These are phyloP conservation scores for Platygyra sinensis DNA, from an alignment of 64 coral and sea anemone genomes.

Conservation along the genomic window DNA sequence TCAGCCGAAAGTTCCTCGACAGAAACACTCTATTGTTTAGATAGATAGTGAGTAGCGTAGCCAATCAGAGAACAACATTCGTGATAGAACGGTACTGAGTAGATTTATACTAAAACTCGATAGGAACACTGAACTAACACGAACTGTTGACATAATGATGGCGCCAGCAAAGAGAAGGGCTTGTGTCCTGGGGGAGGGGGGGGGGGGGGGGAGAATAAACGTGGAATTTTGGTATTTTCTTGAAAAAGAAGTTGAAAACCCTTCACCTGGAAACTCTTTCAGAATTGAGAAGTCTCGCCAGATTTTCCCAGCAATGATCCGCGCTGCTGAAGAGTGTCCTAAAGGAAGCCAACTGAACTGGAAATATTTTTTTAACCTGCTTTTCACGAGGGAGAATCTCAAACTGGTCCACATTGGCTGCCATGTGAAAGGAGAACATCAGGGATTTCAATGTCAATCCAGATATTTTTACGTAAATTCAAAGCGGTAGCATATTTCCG, in stretches of 20 bases:
- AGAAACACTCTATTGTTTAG: too few relatives aligned
- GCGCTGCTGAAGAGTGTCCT: slow-evolving; percentile 78
- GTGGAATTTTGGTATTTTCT: too few relatives aligned
- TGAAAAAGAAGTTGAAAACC: not conserved
- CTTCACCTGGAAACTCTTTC: slow-evolving; percentile 22
- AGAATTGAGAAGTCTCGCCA: slow-evolving; percentile 97
- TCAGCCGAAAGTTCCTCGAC: too few relatives aligned
- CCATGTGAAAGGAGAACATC: slow-evolving; percentile 86
- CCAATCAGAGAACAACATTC: too few relatives aligned
- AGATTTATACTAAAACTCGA: too few relatives aligned
- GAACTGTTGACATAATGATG: too few relatives aligned
- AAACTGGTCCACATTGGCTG: slow-evolving; percentile 96
- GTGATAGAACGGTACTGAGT: too few relatives aligned
- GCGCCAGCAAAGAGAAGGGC: too few relatives aligned
- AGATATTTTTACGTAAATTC: slow-evolving; percentile 61
- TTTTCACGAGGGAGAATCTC: slow-evolving; percentile 90
- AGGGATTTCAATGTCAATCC: slow-evolving; percentile 77
- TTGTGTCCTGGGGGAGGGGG: too few relatives aligned
- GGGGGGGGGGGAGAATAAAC: too few relatives aligned
- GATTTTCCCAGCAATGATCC: slow-evolving; percentile 74
- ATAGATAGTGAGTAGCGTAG: too few relatives aligned
- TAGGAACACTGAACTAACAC: too few relatives aligned
- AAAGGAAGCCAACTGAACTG: slow-evolving; percentile 76
- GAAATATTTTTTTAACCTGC: slow-evolving; percentile 85
- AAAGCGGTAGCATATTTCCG: not conserved